These are phyloP conservation scores for Epirrhoe alternata DNA, from an alignment of 2,888 invertebrate species.

Conservation along the genomic window DNA sequence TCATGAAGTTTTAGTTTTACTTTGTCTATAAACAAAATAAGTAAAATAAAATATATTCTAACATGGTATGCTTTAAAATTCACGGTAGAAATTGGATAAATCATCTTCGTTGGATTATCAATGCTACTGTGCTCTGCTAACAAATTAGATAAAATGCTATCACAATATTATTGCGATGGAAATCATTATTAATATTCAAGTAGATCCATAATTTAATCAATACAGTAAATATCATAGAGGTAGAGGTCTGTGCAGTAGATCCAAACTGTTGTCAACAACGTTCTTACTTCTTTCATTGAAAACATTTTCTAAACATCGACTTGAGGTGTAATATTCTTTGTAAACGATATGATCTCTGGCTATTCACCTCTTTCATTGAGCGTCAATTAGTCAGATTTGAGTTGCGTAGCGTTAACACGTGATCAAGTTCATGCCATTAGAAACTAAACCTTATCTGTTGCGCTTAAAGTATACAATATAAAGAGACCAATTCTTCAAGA, in stretches of 20 bases:
- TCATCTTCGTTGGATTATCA: no score
- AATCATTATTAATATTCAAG: no score
- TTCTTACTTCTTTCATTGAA: background rate
- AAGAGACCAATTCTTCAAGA: background rate
- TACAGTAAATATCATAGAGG: no score
- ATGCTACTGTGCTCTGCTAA: no score
- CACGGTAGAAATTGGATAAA: no score
- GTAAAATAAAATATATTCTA: background rate
- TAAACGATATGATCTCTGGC: constrained; percentile 41
- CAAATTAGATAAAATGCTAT: no score
- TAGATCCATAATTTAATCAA: no score
- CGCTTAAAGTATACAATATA: constrained; percentile 8
- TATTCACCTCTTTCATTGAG: constrained; percentile 55
- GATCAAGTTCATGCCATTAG: background rate
- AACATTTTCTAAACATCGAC: background rate
- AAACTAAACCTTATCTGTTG: constrained; percentile 10
- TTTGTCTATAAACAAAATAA: background rate
- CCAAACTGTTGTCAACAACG: no score
- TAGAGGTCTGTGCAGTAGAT: no score
- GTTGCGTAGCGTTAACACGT: constrained; percentile 11
- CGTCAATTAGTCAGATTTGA: constrained; percentile 56
- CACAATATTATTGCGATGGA: no score
- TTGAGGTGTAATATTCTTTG: background rate
- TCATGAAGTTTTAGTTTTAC: constrained; percentile 3
- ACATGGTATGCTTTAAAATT: background rate